These are phyloP conservation scores for Ancistrus triradiatus DNA, from an alignment of 2,113 vertebrate genomes.

Conservation along the genomic window DNA sequence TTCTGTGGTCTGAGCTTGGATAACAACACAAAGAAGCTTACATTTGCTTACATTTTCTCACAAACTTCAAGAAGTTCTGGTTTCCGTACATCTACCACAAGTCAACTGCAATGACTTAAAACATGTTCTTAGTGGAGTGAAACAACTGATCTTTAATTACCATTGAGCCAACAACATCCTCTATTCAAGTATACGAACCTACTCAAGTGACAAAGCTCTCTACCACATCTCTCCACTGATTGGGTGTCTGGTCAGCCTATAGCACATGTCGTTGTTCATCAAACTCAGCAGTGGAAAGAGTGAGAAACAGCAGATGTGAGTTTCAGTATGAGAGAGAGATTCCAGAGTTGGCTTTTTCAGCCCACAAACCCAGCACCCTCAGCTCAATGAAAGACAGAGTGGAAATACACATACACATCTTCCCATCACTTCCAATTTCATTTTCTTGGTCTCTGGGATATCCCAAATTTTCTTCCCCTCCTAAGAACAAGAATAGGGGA, in stretches of 20 bases:
- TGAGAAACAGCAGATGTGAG: slow-evolving; percentile 31
- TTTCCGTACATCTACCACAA: slow-evolving; percentile 38
- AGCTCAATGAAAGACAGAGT: slow-evolving; percentile 11
- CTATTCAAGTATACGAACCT: slow-evolving; percentile 26
- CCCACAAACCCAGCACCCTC: slow-evolving; percentile 19
- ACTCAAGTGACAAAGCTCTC: slow-evolving; percentile 12
- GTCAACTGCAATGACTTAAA: slow-evolving; percentile 28
- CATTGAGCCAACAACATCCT: slow-evolving; percentile 33
- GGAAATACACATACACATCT: neutral
- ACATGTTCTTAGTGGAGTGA: slow-evolving; percentile 29
- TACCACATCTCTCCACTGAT: slow-evolving; percentile 22
- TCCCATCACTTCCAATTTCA: slow-evolving; percentile 10
- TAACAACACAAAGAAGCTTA: neutral
- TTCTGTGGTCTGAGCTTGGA: slow-evolving; percentile 6
- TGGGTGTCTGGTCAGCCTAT: slow-evolving; percentile 22
- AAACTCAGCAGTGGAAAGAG: slow-evolving; percentile 30
- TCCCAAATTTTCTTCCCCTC: slow-evolving; percentile 5
- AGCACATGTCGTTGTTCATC: slow-evolving; percentile 35
- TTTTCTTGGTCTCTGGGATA: slow-evolving; percentile 8
- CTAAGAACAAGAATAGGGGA: neutral
- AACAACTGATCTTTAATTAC: slow-evolving; percentile 39
- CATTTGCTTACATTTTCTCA: slow-evolving; percentile 32
- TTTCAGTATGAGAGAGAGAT: slow-evolving; percentile 25
- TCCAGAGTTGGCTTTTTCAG: slow-evolving; percentile 3
- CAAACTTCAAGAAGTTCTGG: slow-evolving; percentile 36